Evolutionary conservation across 1,140 invertebrate genomes (phyloP).

Genomic region (Pentalonia nigronervosa): DNA sequence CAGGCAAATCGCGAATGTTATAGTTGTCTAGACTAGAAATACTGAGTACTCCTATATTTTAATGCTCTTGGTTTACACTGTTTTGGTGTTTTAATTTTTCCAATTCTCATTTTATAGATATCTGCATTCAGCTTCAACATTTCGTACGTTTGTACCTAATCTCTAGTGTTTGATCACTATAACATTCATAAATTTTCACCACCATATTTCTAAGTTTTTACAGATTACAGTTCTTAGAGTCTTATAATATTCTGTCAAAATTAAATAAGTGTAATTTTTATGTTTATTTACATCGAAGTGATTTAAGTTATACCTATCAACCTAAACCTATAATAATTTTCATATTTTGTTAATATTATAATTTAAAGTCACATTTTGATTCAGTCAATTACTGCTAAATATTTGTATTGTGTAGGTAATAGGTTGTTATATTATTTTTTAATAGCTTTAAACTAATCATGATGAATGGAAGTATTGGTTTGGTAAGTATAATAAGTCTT

Average conservation of each 20-base stretch:
- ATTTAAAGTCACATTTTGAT: neutral
- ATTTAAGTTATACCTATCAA: neutral
- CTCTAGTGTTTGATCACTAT: neutral
- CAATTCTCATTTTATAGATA: neutral
- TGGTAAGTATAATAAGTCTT: constrained; percentile 10
- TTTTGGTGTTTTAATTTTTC: neutral
- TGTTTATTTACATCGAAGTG: neutral
- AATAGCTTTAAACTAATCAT: constrained; percentile 1
- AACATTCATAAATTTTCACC: neutral
- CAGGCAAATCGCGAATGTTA: neutral
- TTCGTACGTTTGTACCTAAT: neutral
- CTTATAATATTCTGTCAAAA: neutral
- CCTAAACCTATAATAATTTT: neutral
- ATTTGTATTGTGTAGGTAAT: neutral
- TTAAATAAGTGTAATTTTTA: neutral
- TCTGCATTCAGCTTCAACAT: neutral
- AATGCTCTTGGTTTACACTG: neutral
- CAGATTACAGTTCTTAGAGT: neutral
- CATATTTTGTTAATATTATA: neutral
- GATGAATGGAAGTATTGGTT: constrained; percentile 49
- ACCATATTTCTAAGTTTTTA: neutral
- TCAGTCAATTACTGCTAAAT: neutral
- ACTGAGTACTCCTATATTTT: neutral
- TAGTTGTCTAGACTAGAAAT: neutral
- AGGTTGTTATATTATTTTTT: neutral